Evolutionary conservation across 2,888 invertebrate species (phyloP), one percentile per base, ranked within the genome.

Genomic region (Eupsilia transversa): DNA sequence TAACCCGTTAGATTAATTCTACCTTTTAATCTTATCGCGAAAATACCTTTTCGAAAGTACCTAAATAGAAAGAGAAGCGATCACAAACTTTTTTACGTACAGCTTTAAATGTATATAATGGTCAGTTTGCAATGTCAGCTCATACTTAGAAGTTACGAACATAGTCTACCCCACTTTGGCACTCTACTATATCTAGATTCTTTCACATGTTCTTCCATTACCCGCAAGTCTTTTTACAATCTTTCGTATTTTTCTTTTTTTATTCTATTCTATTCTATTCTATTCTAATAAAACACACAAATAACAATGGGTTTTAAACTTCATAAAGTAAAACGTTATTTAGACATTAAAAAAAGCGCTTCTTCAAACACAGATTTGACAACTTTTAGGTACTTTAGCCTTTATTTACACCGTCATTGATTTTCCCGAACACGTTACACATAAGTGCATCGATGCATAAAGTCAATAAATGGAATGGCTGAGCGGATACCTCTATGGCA

Each of bases 1-100:
- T 80, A 60, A 73, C 66, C 63, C 64, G 66, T 38, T 56, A 63
- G 56, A 76, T 85, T 81, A 72, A 78, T 72, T 73, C 9, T 46
- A 69, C 65, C 43, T 66, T 46, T 56, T 41, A 38, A 74, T 75
- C 49, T 65, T 52, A 64, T 74, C 63, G 49, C 2, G n/a, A 56
- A 60, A 82, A 54, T 14, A 68, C 41, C 43, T 46, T n/a, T 66
- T 60, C 23, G 23, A 56, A 74, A 61, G n/a, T n/a, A n/a, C n/a
- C 20, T 30, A 35, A 80, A 52, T 49, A 30, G 49, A 77, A 77
- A 52, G n/a, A n/a, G 17, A 33, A 60, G 60, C n/a, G 23, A n/a
- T 77, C 27, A 17, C 14, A 23, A 43, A 63, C 5, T 52, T 17
- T 66, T 60, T 65, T 30, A 30, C 35, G 9, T 2, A 23, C 5